Percentiles rank a stretch among this genome's conserved stretches.
Evolutionary conservation across 1,140 invertebrate species (phyloP).

Genomic region (Eriocheir sinensis): DNA sequence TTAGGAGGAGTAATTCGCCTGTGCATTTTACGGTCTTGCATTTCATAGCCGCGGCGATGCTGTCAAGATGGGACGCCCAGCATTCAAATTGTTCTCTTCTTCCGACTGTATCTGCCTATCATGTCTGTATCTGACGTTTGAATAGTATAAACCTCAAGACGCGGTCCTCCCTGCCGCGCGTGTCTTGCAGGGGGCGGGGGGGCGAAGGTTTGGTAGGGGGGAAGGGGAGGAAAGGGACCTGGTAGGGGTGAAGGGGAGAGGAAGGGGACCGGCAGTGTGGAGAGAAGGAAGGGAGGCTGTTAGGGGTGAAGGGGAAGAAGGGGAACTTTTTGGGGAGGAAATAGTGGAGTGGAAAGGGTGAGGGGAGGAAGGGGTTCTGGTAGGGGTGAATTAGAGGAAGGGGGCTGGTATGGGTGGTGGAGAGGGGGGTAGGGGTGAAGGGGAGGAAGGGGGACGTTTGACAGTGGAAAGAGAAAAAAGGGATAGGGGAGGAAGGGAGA

Average conservation of each 20-base stretch:
- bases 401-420: too few species aligned
- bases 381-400: too few species aligned
- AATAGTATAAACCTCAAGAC: background rate
- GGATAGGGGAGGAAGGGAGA: too few species aligned
- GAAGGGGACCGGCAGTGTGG: too few species aligned
- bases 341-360: too few species aligned
- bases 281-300: too few species aligned
- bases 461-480: too few species aligned
- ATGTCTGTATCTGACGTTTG: background rate
- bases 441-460: too few species aligned
- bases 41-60: background rate
- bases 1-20: background rate
- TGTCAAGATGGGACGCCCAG: background rate
- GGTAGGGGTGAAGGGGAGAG: background rate
- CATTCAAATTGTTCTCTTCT: slow-evolving; percentile 23
- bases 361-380: background rate
- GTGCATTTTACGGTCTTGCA: slow-evolving; percentile 9
- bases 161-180: background rate
- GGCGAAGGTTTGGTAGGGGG: background rate
- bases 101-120: background rate
- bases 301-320: too few species aligned
- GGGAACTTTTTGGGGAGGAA: too few species aligned
- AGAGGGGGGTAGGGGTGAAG: too few species aligned
- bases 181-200: background rate
- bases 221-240: background rate